Base-by-base conservation (phyloP, 2,113 vertebrate genomes). In the Chascanopsetta lugubris region DNA sequence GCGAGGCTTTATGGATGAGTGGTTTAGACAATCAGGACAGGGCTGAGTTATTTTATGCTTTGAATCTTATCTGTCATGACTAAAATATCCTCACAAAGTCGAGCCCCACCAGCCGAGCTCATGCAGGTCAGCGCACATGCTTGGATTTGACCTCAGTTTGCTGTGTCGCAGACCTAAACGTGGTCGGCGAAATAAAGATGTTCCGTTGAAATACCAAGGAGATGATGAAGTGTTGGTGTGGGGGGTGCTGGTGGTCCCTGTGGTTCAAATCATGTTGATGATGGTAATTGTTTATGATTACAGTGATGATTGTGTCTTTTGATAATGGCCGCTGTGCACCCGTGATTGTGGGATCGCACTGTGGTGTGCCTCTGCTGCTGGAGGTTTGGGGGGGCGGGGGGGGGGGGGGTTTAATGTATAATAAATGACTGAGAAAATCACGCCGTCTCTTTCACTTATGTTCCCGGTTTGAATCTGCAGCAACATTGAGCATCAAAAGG, bases 321-420 rank as follows among this genome's bases (percentile, higher is more conserved):
- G 70, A 80, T 82, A 80, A 83, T 61, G 79, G 83, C 66, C 29
- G 58, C 80, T 84, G 72, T 50, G 59, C 75, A 80, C 77, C 70
- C 67, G 55, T 89, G 67, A 25, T 77, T 75, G 80, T 89, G 75
- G 84, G 66, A 86, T 87, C 29, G 61, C 84, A 63, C 80, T 80
- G 71, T 70, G 63, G 72, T 79, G 76, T 74, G 73, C 72, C 77
- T 69, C 69, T 78, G 78, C 88, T 79, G 81, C 83, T 84, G 79
- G 82, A 88, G 85, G 45, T 72, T 84, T 86, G 79, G 87, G 77
- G 61, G 70, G 85, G 84, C 79, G 85, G 86, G 91, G 79, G 87
- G 77, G 61, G 70, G 85, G 84, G 79, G 85, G 86, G 91, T 90
- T 86, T 84, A 82, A 83, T 90, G 90, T 92, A 77, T 66, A 86